Evolutionary conservation across 37 sponge, comb jelly and placozoan genomes (phyloP).

Genomic region (Agelas oroides): DNA sequence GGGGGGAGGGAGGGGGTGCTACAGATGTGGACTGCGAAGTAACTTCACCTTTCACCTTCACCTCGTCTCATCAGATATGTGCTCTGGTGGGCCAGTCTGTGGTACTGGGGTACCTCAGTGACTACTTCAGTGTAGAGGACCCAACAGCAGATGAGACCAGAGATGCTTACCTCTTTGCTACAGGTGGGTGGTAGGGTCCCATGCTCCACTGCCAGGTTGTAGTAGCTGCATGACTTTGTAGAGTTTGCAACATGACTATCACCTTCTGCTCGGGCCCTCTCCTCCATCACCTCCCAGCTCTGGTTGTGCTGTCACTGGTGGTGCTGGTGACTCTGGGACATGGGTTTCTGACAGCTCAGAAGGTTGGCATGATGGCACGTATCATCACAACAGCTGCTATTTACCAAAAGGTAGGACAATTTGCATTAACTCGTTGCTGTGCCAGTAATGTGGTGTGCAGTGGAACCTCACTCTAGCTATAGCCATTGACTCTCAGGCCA

Average conservation of each 20-base stretch:
- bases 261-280: too few species aligned
- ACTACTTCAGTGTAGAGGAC: slow-evolving; percentile 57
- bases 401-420: slow-evolving; percentile 58
- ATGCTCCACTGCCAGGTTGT: too few species aligned
- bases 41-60: too few species aligned
- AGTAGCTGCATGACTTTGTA: too few species aligned
- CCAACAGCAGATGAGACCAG: slow-evolving; percentile 37
- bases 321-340: slow-evolving; percentile 45
- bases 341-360: slow-evolving; percentile 59
- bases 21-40: too few species aligned
- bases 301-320: slow-evolving; percentile 6
- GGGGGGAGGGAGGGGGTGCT: too few species aligned
- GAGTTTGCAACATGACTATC: too few species aligned
- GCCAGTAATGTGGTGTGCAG: too few species aligned
- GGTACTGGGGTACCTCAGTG: slow-evolving; percentile 57
- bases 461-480: too few species aligned
- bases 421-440: background rate
- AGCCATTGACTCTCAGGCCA: too few species aligned
- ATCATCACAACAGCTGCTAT: slow-evolving; percentile 69
- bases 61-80: slow-evolving; percentile 44
- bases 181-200: slow-evolving; percentile 25
- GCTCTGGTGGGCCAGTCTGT: slow-evolving; percentile 56
- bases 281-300: background rate
- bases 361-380: slow-evolving; percentile 63
- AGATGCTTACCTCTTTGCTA: slow-evolving; percentile 70